phyloP scores from a whole-genome alignment of 1,140 invertebrate genomes.

The Hycleus cichorii region DNA sequence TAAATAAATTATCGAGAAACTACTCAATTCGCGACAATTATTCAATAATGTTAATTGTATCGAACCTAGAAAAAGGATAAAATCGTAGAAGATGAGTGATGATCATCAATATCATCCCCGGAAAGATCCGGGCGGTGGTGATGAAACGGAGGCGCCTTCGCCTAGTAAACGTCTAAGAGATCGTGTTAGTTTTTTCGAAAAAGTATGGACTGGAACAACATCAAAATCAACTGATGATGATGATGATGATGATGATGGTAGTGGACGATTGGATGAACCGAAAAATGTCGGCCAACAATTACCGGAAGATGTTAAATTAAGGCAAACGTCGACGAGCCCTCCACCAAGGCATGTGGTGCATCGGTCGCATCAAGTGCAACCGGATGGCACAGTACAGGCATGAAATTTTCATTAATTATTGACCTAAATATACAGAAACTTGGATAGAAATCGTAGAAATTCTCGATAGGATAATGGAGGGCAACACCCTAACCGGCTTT shows the following conservation, averaged over 20 bases:
- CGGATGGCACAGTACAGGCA: conserved; percentile 30
- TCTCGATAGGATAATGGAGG: no score
- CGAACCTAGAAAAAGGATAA: neutral
- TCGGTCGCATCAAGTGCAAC: conserved; percentile 18
- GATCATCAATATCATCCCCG: neutral
- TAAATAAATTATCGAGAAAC: no score
- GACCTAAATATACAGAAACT: no score
- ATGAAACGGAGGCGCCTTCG: conserved; percentile 25
- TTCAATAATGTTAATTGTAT: neutral
- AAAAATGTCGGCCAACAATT: conserved; percentile 45
- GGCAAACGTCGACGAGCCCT: conserved; percentile 43
- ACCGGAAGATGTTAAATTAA: conserved; percentile 47
- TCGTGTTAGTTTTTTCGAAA: conserved; percentile 68
- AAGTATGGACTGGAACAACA: conserved; percentile 57
- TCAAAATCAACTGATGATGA: conserved; percentile 27
- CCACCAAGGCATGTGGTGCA: conserved; percentile 41
- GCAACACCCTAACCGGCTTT: no score
- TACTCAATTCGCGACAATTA: no score
- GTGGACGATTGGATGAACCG: conserved; percentile 27
- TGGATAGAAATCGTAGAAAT: no score
- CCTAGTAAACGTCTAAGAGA: conserved; percentile 50
- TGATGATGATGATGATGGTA: conserved; percentile 20
- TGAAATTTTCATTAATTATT: no score
- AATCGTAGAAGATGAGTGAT: conserved; percentile 19
- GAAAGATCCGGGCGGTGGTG: conserved; percentile 21